Percentiles rank a stretch among this genome's conserved stretches.
phyloP scores from a whole-genome alignment of 2,888 invertebrate genomes.

The Drosophila subquinaria region DNA sequence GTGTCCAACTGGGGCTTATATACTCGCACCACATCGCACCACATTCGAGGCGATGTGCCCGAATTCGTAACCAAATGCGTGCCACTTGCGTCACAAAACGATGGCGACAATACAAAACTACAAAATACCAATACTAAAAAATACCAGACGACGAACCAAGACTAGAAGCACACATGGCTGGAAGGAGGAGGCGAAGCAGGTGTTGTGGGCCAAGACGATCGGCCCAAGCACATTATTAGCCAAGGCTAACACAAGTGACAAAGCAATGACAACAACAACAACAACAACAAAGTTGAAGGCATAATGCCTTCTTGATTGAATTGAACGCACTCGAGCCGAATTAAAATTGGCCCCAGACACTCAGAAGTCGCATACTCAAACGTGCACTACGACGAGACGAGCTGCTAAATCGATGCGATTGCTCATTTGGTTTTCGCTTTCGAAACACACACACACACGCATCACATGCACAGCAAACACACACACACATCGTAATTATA shows the following conservation, averaged over 20 bases:
- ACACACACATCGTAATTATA: conserved; percentile 33
- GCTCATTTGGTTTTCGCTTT: conserved; percentile 71
- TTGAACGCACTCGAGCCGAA: conserved; percentile 67
- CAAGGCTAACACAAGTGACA: conserved; percentile 75
- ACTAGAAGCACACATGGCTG: conserved; percentile 68
- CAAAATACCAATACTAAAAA: conserved; percentile 34
- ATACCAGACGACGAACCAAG: conserved; percentile 50
- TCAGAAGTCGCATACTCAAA: conserved; percentile 72
- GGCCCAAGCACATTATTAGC: conserved; percentile 56
- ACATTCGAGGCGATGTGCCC: conserved; percentile 58
- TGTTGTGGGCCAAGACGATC: conserved; percentile 9
- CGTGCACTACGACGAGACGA: conserved; percentile 47
- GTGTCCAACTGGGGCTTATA: conserved; percentile 78
- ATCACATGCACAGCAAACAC: conserved; percentile 2
- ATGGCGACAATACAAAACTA: conserved; percentile 58
- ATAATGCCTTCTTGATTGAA: conserved; percentile 81
- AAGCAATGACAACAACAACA: conserved; percentile 41
- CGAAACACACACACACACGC: conserved; percentile 45
- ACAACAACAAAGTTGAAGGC: conserved; percentile 31
- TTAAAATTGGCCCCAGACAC: conserved; percentile 78
- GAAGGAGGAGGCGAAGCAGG: background rate
- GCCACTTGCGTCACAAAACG: conserved; percentile 70
- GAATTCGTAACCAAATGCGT: conserved; percentile 61
- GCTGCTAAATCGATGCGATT: conserved; percentile 61
- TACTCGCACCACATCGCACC: conserved; percentile 47